Evolutionary conservation across 2,888 invertebrate species (phyloP).

Genomic region (Pteria penguin): DNA sequence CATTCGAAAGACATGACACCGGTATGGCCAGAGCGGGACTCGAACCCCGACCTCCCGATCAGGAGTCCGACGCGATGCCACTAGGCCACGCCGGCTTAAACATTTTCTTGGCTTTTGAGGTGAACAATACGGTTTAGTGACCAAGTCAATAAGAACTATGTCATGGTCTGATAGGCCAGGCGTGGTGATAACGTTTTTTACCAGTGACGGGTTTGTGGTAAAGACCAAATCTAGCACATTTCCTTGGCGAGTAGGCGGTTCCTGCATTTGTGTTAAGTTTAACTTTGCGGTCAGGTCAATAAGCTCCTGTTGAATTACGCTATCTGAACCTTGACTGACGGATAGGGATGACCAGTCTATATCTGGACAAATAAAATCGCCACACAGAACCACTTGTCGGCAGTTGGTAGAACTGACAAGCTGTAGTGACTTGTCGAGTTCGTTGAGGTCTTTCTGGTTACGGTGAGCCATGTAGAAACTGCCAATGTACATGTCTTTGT

Average conservation of each 20-base stretch:
- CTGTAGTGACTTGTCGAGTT: conserved; percentile 30
- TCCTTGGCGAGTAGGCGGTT: conserved; percentile 30
- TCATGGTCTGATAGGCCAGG: conserved; percentile 40
- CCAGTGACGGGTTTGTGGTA: conserved; percentile 37
- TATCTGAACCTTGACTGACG: background rate
- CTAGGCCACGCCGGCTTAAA: too few relatives aligned
- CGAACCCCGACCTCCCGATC: too few relatives aligned
- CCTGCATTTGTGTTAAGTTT: conserved; percentile 38
- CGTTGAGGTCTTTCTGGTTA: conserved; percentile 3
- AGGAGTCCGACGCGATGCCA: too few relatives aligned
- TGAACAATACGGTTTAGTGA: background rate
- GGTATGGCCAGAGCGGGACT: too few relatives aligned
- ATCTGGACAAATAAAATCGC: conserved; percentile 4
- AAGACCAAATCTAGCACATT: conserved; percentile 38
- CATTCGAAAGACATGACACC: too few relatives aligned
- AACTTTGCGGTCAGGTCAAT: conserved; percentile 23
- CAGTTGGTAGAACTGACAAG: conserved; percentile 2
- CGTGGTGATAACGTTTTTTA: conserved; percentile 28
- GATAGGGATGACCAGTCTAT: conserved; percentile 32
- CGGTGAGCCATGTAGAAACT: conserved; percentile 40
- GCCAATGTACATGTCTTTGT: conserved; percentile 33
- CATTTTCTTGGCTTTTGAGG: background rate
- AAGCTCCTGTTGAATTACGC: conserved; percentile 28
- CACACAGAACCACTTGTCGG: background rate
- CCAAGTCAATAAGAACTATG: conserved; percentile 25